Evolutionary conservation across 2,888 invertebrate genomes (phyloP), one percentile per base, ranked within the genome.

Genomic region (Chloroclystis v-ata): DNA sequence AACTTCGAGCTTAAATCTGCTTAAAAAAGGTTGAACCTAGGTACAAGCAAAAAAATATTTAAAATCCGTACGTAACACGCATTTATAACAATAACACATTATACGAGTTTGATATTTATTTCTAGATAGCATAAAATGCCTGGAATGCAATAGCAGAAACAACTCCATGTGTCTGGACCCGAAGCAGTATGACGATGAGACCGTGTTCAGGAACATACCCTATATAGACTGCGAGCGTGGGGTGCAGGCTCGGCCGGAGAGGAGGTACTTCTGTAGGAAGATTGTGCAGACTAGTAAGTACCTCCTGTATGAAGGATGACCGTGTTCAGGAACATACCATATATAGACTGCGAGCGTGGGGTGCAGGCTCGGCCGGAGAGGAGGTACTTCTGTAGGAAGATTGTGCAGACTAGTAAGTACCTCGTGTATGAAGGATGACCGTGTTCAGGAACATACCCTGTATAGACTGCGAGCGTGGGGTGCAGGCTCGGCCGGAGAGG

Each of bases 71-170:
- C n/a, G n/a, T n/a, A n/a, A n/a, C n/a, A n/a, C n/a, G n/a, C n/a
- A n/a, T n/a, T n/a, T n/a, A n/a, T n/a, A n/a, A n/a, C n/a, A n/a
- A n/a, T n/a, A n/a, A n/a, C n/a, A n/a, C n/a, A n/a, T n/a, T n/a
- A n/a, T n/a, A n/a, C n/a, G n/a, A n/a, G n/a, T n/a, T n/a, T n/a
- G n/a, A n/a, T n/a, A 30, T 30, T 30, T 13, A 4, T 33, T 35
- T 8, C 13, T 71, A 91, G 91, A 78, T 35, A 80, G 87, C 1
- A 89, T 92, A 54, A 84, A 85, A 37, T 95, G 95, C 67, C 94
- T 91, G 77, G 92, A 93, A 56, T 95, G 95, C 78, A 94, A 92
- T 73, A 94, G 94, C 28, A 85, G 82, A 40, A 89, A 90, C 64
- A 90, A 94, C 74, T 89, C 90, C 8, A 91, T 91, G 74, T 95